Evolutionary conservation across 2,797 vertebrate genomes (phyloP), one percentile per base, ranked within the genome.

Genomic region (Clamator glandarius): DNA sequence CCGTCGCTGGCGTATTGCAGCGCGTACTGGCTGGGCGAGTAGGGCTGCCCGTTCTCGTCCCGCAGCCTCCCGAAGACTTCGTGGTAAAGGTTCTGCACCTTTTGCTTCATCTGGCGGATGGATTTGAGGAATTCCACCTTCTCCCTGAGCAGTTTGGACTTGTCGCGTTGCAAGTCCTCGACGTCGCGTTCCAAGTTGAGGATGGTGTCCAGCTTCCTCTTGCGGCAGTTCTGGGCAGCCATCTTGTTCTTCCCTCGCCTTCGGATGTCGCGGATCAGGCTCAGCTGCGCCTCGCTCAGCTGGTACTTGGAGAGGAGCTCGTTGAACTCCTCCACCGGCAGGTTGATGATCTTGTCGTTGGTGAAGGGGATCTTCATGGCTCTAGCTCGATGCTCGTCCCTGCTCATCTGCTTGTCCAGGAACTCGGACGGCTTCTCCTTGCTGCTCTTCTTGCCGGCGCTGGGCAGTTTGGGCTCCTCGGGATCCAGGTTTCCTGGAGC

Each of bases 341-440:
- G 98, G 97, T 99, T 99, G 95, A 99, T 99, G 97, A 99, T 99
- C 95, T 99, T 99, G 5, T 99, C 99, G 12, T 99, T 99, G 97
- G 99, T 98, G 97, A 99, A 99, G 9, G 99, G 99, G 92, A 99
- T 99, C 95, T 99, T 99, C 99, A 99, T 99, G 96, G 99, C 97
- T 12, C 99, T 97, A 74, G 99, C 99, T 15, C 99, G 98, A 57
- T 99, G 99, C 91, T 99, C 99, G 36, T 99, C 99, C 4, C 99
- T 98, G 84, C 99, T 99, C 50, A 99, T 97, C 97, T 99, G 99
- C 93, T 99, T 99, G 88, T 99, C 99, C 26, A 99, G 90, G 86
- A 98, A 97, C 54, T 99, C 99, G 0, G 97, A 93, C 12, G 98
- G 98, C 81, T 99, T 99, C 95, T 99, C 98, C 57, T 98, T 98